These are phyloP conservation scores for Taphrorychus bicolor DNA, from an alignment of 2,888 invertebrate genomes.

Conservation along the genomic window DNA sequence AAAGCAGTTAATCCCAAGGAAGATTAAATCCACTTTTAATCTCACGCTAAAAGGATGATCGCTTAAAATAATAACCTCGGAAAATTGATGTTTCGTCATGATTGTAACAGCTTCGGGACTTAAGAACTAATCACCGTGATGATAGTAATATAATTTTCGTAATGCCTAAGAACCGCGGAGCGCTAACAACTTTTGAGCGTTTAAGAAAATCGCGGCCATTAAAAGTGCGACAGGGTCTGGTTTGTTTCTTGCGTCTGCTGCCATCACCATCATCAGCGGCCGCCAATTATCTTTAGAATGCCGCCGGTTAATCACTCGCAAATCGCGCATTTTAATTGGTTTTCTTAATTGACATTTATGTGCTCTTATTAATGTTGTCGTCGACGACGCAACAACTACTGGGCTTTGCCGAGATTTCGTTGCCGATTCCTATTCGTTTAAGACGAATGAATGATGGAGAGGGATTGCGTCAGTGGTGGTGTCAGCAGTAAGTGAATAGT, in stretches of 20 bases:
- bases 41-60: conserved; percentile 17
- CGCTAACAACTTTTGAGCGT: conserved; percentile 50
- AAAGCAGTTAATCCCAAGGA: not conserved
- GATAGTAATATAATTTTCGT: conserved; percentile 38
- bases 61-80: conserved; percentile 30
- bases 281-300: conserved; percentile 56
- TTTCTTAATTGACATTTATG: conserved; percentile 57
- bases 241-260: conserved; percentile 45
- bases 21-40: conserved; percentile 11
- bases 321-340: conserved; percentile 58
- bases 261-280: conserved; percentile 44
- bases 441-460: not conserved
- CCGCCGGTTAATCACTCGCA: conserved; percentile 57
- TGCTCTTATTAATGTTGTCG: conserved; percentile 50
- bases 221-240: conserved; percentile 57
- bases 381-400: conserved; percentile 31
- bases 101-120: conserved; percentile 30
- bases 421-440: not conserved
- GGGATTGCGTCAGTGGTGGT: not conserved
- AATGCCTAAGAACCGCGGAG: conserved; percentile 31
- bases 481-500: not conserved
- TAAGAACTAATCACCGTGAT: conserved; percentile 39
- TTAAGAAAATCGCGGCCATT: conserved; percentile 61
- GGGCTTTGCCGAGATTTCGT: conserved; percentile 20
- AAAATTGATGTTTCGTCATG: conserved; percentile 39